A percentile compares a stretch with the other conserved stretches of the same genome.
phyloP scores from a whole-genome alignment of 2,797 vertebrate species.

The Ibycter americanus region DNA sequence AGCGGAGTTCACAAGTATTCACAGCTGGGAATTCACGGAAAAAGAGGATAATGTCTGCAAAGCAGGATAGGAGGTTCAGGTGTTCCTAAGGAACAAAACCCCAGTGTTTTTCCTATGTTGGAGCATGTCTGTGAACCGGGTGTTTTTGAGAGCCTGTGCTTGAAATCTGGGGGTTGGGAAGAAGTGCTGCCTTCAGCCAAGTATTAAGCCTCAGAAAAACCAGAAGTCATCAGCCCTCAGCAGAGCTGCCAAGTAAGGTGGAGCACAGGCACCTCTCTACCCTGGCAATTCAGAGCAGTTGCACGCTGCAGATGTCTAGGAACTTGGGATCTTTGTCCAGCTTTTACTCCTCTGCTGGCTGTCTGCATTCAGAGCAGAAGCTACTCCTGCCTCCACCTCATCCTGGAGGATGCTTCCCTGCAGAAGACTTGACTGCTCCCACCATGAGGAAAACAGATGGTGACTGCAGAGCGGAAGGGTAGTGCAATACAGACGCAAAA shows the following conservation, averaged over 20 bases:
- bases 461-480: rapidly evolving
- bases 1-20: not conserved
- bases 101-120: rapidly evolving
- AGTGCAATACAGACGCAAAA: rapidly evolving
- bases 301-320: not conserved
- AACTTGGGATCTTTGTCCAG: rapidly evolving
- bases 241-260: rapidly evolving
- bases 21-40: not conserved
- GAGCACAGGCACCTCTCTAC: not conserved
- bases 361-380: not conserved
- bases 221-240: not conserved
- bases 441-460: rapidly evolving
- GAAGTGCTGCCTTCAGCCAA: not conserved
- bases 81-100: not conserved
- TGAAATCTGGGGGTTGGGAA: not conserved
- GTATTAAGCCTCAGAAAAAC: not conserved
- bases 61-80: not conserved
- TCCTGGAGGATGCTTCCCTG: not conserved
- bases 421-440: not conserved
- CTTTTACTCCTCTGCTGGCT: not conserved
- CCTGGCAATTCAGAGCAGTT: rapidly evolving
- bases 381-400: rapidly evolving
- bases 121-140: not conserved
- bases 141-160: not conserved
- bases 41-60: not conserved